Evolutionary conservation across 2,797 vertebrate genomes (phyloP).

Genomic region (Cossypha dichroa): DNA sequence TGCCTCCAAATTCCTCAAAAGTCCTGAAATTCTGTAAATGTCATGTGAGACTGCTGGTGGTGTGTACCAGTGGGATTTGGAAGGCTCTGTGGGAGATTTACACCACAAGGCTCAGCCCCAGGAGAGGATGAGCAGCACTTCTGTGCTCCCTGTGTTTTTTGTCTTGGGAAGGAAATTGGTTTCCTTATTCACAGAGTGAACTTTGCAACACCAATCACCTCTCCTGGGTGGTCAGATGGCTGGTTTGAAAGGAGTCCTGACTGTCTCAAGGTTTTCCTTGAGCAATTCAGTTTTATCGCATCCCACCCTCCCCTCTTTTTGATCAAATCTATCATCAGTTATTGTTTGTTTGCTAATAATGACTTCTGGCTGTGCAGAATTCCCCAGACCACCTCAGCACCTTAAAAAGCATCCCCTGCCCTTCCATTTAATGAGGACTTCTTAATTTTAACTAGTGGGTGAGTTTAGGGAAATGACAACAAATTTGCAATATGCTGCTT

Average conservation of each 20-base stretch:
- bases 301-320: background rate
- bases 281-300: background rate
- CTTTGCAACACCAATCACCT: background rate
- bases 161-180: background rate
- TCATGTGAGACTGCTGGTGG: accelerated
- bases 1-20: background rate
- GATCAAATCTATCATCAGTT: background rate
- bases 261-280: background rate
- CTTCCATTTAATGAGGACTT: background rate
- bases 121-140: background rate
- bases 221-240: background rate
- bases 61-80: background rate
- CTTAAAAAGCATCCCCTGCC: background rate
- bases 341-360: background rate
- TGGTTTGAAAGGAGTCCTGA: background rate
- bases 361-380: background rate
- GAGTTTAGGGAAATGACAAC: background rate
- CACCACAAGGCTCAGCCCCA: background rate
- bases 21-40: background rate
- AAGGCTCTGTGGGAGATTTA: background rate
- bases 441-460: background rate
- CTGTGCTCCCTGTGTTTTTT: background rate
- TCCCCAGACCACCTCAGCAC: background rate
- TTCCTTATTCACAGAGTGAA: background rate
- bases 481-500: background rate